phyloP scores from a whole-genome alignment of 1,140 invertebrate genomes.

The Cherax quadricarinatus region DNA sequence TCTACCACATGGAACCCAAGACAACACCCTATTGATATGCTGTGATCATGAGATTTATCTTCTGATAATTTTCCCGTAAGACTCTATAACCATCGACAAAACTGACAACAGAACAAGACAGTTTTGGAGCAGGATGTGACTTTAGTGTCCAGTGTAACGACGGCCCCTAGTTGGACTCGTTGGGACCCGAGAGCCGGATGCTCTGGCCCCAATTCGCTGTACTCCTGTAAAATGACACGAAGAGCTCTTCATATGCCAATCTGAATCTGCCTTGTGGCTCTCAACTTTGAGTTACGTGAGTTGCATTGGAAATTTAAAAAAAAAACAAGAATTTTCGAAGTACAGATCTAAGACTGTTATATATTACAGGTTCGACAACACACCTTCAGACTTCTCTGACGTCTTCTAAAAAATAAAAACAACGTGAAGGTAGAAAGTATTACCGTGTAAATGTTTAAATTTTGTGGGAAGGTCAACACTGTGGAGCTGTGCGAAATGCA shows the following conservation, averaged over 20 bases:
- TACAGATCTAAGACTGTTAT: background rate
- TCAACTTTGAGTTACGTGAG: background rate
- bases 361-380: background rate
- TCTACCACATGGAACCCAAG: too few species aligned
- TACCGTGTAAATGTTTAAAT: background rate
- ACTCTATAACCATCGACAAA: background rate
- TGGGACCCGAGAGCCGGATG: background rate
- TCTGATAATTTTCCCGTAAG: background rate
- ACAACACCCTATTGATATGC: background rate
- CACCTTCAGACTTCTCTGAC: background rate
- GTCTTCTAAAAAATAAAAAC: background rate
- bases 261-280: background rate
- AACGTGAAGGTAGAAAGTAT: background rate
- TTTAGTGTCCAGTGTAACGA: background rate
- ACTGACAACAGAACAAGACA: background rate
- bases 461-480: background rate
- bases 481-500: background rate
- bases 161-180: background rate
- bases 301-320: background rate
- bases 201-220: background rate
- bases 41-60: background rate
- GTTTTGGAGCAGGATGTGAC: background rate
- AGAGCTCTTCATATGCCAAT: background rate
- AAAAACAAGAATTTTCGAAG: background rate
- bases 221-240: background rate